phyloP scores from a whole-genome alignment of 1,140 invertebrate species.

The Drosophila repleta region DNA sequence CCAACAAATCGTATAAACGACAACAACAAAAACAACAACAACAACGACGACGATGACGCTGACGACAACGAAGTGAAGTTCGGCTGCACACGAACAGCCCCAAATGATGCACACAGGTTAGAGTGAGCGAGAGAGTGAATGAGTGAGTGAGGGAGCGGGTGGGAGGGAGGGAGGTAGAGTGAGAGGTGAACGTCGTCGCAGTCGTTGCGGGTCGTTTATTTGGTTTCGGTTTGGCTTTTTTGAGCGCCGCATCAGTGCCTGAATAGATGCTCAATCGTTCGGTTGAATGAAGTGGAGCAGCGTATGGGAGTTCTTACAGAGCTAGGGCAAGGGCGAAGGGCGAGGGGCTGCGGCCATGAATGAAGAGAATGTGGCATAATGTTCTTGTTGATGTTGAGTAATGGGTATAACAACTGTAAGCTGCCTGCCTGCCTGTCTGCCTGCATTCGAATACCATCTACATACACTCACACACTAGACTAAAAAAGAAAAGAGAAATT shows the following conservation, averaged over 20 bases:
- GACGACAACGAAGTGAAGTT: conserved; percentile 33
- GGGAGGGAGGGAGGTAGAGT: not conserved
- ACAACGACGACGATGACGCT: conserved; percentile 9
- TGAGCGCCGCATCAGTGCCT: conserved; percentile 56
- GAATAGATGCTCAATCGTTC: conserved; percentile 81
- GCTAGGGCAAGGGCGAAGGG: not conserved
- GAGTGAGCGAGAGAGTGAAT: not conserved
- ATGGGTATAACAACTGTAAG: conserved; percentile 81
- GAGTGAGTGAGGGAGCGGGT: not conserved
- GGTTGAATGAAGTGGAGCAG: conserved; percentile 71
- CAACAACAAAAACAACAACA: conserved; percentile 33
- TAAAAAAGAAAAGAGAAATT: conserved; percentile 74
- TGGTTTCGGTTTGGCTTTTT: conserved; percentile 56
- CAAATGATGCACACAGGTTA: conserved; percentile 47
- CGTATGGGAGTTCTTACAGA: conserved; percentile 28
- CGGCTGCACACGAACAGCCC: conserved; percentile 38
- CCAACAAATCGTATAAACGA: conserved; percentile 83
- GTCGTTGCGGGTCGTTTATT: conserved; percentile 51
- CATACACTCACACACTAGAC: conserved; percentile 17
- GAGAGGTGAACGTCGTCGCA: conserved; percentile 16
- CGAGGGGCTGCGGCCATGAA: conserved; percentile 52
- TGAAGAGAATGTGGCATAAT: conserved; percentile 76
- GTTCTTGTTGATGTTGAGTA: conserved; percentile 82
- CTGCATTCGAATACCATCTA: conserved; percentile 50
- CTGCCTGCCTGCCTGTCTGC: conserved; percentile 70